Evolutionary conservation across 2,113 vertebrate species (phyloP), one percentile per base, ranked within the genome.

Genomic region (Syrrhaptes paradoxus): DNA sequence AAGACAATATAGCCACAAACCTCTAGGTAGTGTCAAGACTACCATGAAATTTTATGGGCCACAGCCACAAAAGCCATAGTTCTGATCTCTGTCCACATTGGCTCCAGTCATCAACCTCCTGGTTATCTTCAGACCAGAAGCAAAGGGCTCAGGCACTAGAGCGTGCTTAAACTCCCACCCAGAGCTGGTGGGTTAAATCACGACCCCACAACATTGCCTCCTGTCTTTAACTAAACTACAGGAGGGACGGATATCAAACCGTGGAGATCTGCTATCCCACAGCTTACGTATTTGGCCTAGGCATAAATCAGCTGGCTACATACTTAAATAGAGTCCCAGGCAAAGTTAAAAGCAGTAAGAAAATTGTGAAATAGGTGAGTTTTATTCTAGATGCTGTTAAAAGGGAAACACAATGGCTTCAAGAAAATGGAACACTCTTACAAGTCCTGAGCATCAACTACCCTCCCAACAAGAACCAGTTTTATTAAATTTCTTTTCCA

Each of bases 41-140:
- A 28, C 25, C 57, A 61, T 94, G 94, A 93, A 96, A 81, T 45
- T 96, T 97, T 96, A 96, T 87, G 88, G 81, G 80, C 51, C 70
- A 78, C 65, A 61, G 80, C 80, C 13, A 0, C 11, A n/a, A 10
- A 78, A 70, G 26, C 83, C 19, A 11, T 55, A 48, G 58, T 32
- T 81, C 43, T 74, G 85, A 87, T 76, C 82, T 66, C 68, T 51
- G 48, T 72, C 52, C 73, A 88, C 67, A 59, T 0, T 25, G 52
- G 31, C 34, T 74, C 67, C 55, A 91, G 81, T 48, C 90, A 81
- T 61, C 43, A 82, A 86, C 70, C 28, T 86, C 54, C 6, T 2
- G 0, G 16, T 75, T 95, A 97, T 95, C 95, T 89, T 48, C 71
- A 87, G 63, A 96, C 96, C 92, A 95, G 46, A 76, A 79, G 88